Base-by-base conservation (phyloP, 1,140 invertebrate genomes). In the Chionoecetes opilio region DNA sequence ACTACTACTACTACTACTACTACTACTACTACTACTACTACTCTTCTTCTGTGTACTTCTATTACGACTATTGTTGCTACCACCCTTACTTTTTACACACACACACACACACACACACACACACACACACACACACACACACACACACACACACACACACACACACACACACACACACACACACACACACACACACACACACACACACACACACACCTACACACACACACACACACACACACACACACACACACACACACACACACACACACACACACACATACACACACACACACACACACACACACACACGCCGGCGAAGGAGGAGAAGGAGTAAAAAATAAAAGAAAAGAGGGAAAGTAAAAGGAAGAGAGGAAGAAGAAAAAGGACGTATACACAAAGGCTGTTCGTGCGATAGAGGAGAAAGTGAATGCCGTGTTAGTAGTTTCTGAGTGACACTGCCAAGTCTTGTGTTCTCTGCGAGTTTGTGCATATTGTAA, bases 221-320 rank as follows among this genome's bases (percentile, higher is more conserved):
- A n/a, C n/a, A n/a, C n/a, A n/a, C 87, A 89, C 87, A 89, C 87
- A 32, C 87, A 41, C 31, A 89, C 87, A 11, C 87, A 11, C 87
- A 8, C 87, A 8, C 87, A 8, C 87, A 8, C 87, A 8, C 8
- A 41, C 37, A 9, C 37, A 8, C 46, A 92, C 63, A 2, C 63
- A 8, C 91, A 92, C 91, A 92, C 91, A 92, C 46, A 82, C 91
- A 82, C 91, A 92, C n/a, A 91, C 89, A 91, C 89, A 91, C 89
- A 46, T 38, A 63, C 35, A 90, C 88, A 41, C 88, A 41, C 88
- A 38, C 88, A 38, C 88, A 38, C 88, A 38, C 88, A 38, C 34
- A 75, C 41, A 32, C 41, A 31, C 46, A 92, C 63, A n/a, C 91
- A 82, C 91, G 82, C 91, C 82, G 63, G 32, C 6, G 35, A 17